Evolutionary conservation across 1,140 invertebrate species (phyloP).

Genomic region (Halictus rubicundus): DNA sequence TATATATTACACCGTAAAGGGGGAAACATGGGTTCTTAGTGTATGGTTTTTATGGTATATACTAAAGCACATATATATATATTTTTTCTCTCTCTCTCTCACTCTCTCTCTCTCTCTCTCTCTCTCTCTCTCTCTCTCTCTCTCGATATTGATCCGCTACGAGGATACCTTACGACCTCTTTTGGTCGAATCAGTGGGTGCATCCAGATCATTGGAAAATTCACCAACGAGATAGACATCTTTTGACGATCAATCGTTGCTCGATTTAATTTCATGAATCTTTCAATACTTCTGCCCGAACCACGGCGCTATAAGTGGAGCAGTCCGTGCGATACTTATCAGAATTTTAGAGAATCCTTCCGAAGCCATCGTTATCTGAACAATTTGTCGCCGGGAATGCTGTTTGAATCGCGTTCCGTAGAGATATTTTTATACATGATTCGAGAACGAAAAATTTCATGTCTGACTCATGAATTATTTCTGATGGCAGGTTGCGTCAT

Average conservation of each 20-base stretch:
- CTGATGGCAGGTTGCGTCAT: neutral
- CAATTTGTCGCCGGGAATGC: too few species aligned
- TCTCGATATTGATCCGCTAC: conserved; percentile 32
- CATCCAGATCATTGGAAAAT: conserved; percentile 16
- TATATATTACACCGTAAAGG: neutral
- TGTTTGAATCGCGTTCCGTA: neutral
- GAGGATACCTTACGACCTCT: conserved; percentile 35
- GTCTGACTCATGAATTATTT: conserved; percentile 36
- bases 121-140: neutral
- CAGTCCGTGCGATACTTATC: too few species aligned
- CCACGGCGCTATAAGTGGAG: too few species aligned
- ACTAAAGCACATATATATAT: neutral
- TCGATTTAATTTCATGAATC: neutral
- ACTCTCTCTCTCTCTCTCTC: neutral
- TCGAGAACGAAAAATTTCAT: conserved; percentile 19
- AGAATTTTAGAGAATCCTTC: neutral
- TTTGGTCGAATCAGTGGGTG: conserved; percentile 26
- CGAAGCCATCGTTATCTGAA: neutral
- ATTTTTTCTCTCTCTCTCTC: neutral
- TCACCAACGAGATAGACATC: neutral
- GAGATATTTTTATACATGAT: conserved; percentile 33
- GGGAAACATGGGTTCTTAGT: neutral
- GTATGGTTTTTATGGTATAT: conserved; percentile 8
- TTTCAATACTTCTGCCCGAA: too few species aligned
- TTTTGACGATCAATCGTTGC: neutral